phyloP scores from a whole-genome alignment of 2,113 vertebrate species.

The Eptesicus fuscus region DNA sequence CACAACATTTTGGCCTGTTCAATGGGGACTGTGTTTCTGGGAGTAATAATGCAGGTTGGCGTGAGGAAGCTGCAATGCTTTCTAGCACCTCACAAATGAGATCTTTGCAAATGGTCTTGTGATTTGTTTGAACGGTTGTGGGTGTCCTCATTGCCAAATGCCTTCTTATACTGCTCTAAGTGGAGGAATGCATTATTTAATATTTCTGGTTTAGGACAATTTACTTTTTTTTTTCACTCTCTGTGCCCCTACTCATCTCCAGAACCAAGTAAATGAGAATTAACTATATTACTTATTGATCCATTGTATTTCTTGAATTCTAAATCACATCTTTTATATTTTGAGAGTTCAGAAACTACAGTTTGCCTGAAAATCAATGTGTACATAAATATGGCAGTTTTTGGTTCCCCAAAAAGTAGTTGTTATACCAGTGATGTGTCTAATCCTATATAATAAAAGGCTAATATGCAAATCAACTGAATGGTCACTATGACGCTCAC shows the following conservation, averaged over 20 bases:
- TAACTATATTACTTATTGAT: background rate
- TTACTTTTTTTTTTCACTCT: background rate
- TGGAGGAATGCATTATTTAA: background rate
- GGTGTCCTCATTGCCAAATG: background rate
- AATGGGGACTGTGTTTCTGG: background rate
- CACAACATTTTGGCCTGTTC: background rate
- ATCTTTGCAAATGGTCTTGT: background rate
- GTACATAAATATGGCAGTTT: background rate
- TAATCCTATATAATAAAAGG: background rate
- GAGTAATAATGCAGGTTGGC: background rate
- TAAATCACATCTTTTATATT: background rate
- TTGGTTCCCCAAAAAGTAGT: background rate
- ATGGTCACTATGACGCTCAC: no score
- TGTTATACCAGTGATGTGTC: background rate
- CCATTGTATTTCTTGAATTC: background rate
- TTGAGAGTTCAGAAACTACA: background rate
- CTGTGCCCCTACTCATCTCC: background rate
- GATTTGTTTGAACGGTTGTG: background rate
- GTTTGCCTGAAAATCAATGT: background rate
- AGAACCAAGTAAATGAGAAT: slow-evolving; percentile 1
- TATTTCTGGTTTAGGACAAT: background rate
- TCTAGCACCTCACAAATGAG: background rate
- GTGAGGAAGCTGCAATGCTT: background rate
- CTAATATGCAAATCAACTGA: no score
- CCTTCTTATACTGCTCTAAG: background rate